phyloP scores from a whole-genome alignment of 2,113 vertebrate genomes.

The Oryzias curvinotus region DNA sequence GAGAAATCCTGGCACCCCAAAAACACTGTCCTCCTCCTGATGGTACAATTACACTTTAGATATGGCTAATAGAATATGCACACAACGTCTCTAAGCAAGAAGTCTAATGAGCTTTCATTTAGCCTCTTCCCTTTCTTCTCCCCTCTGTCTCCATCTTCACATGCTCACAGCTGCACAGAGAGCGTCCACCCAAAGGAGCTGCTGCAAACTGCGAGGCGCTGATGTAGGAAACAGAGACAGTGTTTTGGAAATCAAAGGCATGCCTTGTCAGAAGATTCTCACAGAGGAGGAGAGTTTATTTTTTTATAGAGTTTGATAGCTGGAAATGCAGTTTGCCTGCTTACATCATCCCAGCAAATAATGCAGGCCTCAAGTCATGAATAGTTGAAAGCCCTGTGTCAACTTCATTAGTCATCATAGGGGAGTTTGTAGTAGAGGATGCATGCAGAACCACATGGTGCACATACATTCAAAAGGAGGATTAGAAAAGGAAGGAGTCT shows the following conservation, averaged over 20 bases:
- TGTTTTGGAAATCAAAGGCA: conserved; percentile 70
- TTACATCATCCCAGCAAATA: conserved; percentile 68
- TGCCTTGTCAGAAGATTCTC: conserved; percentile 69
- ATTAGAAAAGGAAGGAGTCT: conserved; percentile 52
- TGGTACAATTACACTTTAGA: conserved; percentile 77
- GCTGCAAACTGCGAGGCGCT: conserved; percentile 58
- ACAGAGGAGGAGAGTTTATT: conserved; percentile 51
- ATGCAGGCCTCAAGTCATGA: conserved; percentile 65
- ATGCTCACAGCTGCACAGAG: conserved; percentile 64
- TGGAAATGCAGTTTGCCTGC: conserved; percentile 63
- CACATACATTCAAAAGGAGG: conserved; percentile 47
- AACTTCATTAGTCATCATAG: conserved; percentile 74
- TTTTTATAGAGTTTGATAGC: conserved; percentile 38
- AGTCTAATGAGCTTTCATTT: conserved; percentile 68
- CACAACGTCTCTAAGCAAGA: conserved; percentile 74
- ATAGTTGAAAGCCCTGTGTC: conserved; percentile 70
- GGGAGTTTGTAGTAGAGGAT: conserved; percentile 54
- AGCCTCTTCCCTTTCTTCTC: conserved; percentile 37
- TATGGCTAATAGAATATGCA: conserved; percentile 77
- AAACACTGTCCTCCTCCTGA: conserved; percentile 56
- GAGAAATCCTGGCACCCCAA: conserved; percentile 71
- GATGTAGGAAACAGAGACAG: conserved; percentile 72
- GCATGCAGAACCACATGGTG: conserved; percentile 64
- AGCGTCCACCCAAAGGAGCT: conserved; percentile 63
- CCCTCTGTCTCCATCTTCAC: conserved; percentile 24